Percentiles rank a stretch among this genome's conserved stretches.
Evolutionary conservation across 2,797 vertebrate species (phyloP).

Genomic region (Lycodopsis pacificus): DNA sequence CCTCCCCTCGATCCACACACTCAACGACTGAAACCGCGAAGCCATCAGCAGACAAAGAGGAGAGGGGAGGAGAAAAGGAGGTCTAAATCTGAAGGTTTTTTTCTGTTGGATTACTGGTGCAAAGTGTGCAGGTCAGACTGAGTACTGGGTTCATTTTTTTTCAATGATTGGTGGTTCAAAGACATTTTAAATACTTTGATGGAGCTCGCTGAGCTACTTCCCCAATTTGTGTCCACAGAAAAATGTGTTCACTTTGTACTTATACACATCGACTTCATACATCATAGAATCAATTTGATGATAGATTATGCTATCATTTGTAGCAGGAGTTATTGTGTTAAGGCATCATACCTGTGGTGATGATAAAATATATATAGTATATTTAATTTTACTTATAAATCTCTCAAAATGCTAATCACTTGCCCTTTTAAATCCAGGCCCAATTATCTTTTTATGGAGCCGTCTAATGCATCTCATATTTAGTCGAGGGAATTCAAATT

Average conservation of each 20-base stretch:
- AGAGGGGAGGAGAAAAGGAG: conserved; percentile 8
- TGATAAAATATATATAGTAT: too few species aligned
- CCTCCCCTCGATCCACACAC: conserved; percentile 40
- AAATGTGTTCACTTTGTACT: neutral
- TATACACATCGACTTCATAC: neutral
- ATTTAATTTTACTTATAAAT: too few species aligned
- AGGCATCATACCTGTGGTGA: neutral
- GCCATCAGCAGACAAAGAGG: conserved; percentile 31
- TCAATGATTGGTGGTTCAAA: conserved; percentile 1
- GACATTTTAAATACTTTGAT: conserved; percentile 1
- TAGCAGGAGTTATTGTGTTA: neutral
- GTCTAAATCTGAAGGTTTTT: conserved; percentile 29
- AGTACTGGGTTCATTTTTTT: neutral
- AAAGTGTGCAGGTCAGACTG: neutral
- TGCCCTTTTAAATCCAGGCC: too few species aligned
- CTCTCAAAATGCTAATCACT: neutral
- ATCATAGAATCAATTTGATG: neutral
- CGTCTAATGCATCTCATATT: neutral
- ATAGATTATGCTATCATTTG: neutral
- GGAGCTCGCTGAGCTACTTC: neutral
- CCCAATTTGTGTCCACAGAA: neutral
- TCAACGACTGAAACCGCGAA: conserved; percentile 31
- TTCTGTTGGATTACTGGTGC: conserved; percentile 37
- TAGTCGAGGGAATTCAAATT: neutral
- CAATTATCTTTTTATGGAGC: neutral